Percentiles rank a stretch among this genome's conserved stretches.
These are phyloP conservation scores for Sphinx pinastri DNA, from an alignment of 2,888 invertebrate species.

Conservation along the genomic window DNA sequence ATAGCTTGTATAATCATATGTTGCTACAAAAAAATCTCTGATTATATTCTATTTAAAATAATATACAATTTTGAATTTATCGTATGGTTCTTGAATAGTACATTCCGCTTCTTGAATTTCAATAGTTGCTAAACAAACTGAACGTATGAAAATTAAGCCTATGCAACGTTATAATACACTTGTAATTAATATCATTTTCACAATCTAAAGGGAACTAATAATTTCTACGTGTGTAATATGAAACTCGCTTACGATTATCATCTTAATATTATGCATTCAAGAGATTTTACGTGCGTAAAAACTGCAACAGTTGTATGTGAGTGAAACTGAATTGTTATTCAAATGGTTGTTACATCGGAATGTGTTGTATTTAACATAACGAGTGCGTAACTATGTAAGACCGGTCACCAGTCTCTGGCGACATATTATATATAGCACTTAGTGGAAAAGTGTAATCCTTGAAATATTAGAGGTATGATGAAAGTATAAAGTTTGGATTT, in stretches of 20 bases:
- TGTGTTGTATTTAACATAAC: conserved; percentile 9
- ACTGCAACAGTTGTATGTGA: conserved; percentile 5
- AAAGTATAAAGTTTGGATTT: too few relatives aligned
- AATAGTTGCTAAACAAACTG: neutral
- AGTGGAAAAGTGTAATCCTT: neutral
- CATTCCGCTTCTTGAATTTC: too few relatives aligned
- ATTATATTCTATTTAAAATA: neutral
- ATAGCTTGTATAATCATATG: too few relatives aligned
- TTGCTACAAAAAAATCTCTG: too few relatives aligned
- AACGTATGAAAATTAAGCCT: conserved; percentile 11
- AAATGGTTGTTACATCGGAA: conserved; percentile 19
- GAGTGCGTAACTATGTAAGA: conserved; percentile 8
- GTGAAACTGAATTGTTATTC: conserved; percentile 17
- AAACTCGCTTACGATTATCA: conserved; percentile 18
- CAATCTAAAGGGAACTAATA: conserved; percentile 18
- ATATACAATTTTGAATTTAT: too few relatives aligned
- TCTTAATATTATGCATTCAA: conserved; percentile 14
- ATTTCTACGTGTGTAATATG: conserved; percentile 8
- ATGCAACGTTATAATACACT: conserved; percentile 5
- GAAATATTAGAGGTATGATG: neutral
- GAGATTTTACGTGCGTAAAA: conserved; percentile 21
- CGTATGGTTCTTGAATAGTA: too few relatives aligned
- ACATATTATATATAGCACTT: neutral
- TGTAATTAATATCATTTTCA: conserved; percentile 25
- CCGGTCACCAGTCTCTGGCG: neutral